These are phyloP conservation scores for Rousettus leschenaultii DNA, from an alignment of 2,113 vertebrate species.

Conservation along the genomic window DNA sequence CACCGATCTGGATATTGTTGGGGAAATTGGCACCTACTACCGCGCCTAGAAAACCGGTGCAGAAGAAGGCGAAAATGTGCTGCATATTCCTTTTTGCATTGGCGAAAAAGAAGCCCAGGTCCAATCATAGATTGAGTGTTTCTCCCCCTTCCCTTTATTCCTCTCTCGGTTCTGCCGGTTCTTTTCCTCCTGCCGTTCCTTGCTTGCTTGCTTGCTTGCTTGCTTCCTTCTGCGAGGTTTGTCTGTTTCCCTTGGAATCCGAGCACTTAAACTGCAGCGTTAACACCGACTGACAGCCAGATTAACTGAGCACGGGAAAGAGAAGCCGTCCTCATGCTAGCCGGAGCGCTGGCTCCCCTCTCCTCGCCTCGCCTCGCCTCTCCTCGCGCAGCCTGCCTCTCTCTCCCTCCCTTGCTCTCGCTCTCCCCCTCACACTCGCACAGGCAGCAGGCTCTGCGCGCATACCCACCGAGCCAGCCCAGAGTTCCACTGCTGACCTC, in stretches of 20 bases:
- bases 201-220: conserved; percentile 41
- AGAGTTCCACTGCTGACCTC: conserved; percentile 46
- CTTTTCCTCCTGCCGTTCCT: conserved; percentile 47
- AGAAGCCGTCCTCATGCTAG: conserved; percentile 81
- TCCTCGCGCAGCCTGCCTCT: conserved; percentile 74
- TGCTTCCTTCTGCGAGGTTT: conserved; percentile 68
- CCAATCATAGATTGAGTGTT: conserved; percentile 92
- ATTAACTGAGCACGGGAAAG: conserved; percentile 83
- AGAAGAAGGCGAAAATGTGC: conserved; percentile 97
- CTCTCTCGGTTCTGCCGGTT: conserved; percentile 55
- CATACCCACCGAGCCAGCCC: conserved; percentile 41
- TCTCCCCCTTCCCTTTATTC: conserved; percentile 77
- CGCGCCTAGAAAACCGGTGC: conserved; percentile 97
- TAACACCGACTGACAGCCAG: conserved; percentile 84
- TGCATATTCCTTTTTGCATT: conserved; percentile 99
- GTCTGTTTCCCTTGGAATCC: conserved; percentile 77
- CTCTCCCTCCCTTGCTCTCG: conserved; percentile 74
- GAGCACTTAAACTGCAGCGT: conserved; percentile 84
- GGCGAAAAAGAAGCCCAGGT: conserved; percentile 94
- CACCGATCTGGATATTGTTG: conserved; percentile 99
- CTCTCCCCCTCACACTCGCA: conserved; percentile 65
- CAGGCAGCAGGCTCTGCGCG: conserved; percentile 59
- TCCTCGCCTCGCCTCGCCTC: background rate
- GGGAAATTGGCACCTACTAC: conserved; percentile 99
- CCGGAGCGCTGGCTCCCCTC: conserved; percentile 76